A percentile compares a stretch with the other conserved stretches of the same genome.
phyloP scores from a whole-genome alignment of 1,140 invertebrate genomes.

The Araneus ventricosus region DNA sequence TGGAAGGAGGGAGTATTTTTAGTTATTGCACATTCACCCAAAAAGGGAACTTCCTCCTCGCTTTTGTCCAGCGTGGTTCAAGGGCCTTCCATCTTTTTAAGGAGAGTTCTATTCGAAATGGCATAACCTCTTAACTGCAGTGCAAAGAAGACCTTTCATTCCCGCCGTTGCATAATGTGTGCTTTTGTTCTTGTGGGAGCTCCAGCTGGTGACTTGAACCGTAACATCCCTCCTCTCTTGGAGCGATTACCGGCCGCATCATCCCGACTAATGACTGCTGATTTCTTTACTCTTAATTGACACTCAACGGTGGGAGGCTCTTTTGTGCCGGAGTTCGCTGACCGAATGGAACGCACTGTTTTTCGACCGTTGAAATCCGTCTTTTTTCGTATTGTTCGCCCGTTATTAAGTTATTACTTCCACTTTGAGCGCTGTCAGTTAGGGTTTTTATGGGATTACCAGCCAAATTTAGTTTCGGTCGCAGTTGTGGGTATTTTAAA shows the following conservation, averaged over 20 bases:
- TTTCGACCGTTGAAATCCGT: too few relatives aligned
- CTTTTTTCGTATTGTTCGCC: too few relatives aligned
- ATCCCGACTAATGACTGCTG: background rate
- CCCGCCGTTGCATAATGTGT: background rate
- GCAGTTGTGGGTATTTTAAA: too few relatives aligned
- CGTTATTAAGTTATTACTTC: background rate
- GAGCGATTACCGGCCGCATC: background rate
- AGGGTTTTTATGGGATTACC: too few relatives aligned
- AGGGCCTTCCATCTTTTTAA: too few relatives aligned
- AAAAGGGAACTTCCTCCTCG: too few relatives aligned
- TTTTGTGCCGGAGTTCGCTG: background rate
- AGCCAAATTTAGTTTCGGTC: too few relatives aligned
- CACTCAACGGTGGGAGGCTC: background rate
- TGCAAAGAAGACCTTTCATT: background rate
- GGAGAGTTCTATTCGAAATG: background rate
- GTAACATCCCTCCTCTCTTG: background rate
- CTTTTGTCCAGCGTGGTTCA: too few relatives aligned
- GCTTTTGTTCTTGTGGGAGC: background rate
- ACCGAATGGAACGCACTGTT: background rate
- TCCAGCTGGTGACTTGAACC: background rate
- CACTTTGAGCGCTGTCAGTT: background rate
- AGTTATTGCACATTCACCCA: too few relatives aligned
- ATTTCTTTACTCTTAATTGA: background rate
- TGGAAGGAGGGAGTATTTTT: too few relatives aligned
- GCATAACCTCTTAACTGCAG: background rate